Conservation (phyloP, 2,113 vertebrate genomes). For the Hypanus sabinus region DNA sequence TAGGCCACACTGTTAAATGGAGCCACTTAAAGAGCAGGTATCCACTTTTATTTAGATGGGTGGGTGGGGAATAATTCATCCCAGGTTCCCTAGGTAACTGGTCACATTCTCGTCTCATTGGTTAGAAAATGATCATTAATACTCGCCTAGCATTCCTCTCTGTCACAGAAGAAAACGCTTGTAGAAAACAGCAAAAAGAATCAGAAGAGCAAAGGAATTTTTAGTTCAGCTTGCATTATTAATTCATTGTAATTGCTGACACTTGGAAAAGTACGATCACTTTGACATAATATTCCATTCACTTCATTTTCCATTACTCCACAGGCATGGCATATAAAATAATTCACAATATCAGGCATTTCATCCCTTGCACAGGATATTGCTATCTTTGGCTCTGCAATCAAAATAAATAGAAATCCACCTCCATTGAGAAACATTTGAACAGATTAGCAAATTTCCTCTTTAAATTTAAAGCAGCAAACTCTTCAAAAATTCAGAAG, state of each 20-base stretch:
- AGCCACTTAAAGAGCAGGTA: neutral
- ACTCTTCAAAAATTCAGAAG: neutral
- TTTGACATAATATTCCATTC: neutral
- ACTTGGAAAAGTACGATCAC: neutral
- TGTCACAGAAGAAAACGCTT: neutral
- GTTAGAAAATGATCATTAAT: neutral
- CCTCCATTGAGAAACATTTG: neutral
- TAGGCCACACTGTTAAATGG: neutral
- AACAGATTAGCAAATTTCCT: neutral
- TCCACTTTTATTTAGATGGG: neutral
- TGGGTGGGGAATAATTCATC: neutral
- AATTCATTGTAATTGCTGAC: neutral
- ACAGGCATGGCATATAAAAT: neutral
- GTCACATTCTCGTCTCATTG: neutral
- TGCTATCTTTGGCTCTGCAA: neutral
- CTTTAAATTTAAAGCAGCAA: neutral
- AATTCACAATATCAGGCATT: neutral
- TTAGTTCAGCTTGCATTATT: neutral
- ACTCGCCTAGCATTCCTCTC: neutral
- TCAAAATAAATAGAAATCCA: neutral
- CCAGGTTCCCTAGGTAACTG: neutral
- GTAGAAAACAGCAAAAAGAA: neutral
- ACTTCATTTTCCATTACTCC: neutral
- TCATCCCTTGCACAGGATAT: neutral
- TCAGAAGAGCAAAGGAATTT: neutral